Percentiles rank a stretch among this genome's conserved stretches.
These are phyloP conservation scores for Mugil cephalus DNA, from an alignment of 2,113 vertebrate genomes.

Conservation along the genomic window DNA sequence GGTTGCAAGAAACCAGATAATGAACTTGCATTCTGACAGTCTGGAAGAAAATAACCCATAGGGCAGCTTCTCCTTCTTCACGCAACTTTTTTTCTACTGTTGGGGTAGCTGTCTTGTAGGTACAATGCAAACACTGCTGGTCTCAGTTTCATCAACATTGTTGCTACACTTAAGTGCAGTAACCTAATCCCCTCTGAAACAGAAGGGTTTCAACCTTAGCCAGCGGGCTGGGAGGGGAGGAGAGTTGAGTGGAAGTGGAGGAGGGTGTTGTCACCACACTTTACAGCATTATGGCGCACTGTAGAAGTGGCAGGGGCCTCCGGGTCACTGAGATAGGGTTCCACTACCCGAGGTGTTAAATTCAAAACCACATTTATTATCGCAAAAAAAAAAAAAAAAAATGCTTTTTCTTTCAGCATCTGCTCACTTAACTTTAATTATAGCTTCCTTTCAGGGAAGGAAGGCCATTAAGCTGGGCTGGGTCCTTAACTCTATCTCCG, in stretches of 20 bases:
- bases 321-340: slow-evolving; percentile 81
- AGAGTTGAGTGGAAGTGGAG: slow-evolving; percentile 54
- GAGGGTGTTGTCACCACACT: slow-evolving; percentile 72
- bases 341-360: slow-evolving; percentile 83
- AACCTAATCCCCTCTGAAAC: slow-evolving; percentile 79
- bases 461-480: slow-evolving; percentile 74
- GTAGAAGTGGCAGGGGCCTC: slow-evolving; percentile 76
- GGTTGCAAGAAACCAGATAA: slow-evolving; percentile 27
- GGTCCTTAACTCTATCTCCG: slow-evolving; percentile 60
- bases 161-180: slow-evolving; percentile 84
- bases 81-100: slow-evolving; percentile 52
- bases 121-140: slow-evolving; percentile 83
- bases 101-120: slow-evolving; percentile 74
- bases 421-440: slow-evolving; percentile 87
- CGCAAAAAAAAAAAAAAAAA: slow-evolving; percentile 68
- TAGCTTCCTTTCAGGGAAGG: slow-evolving; percentile 73
- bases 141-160: slow-evolving; percentile 83
- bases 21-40: slow-evolving; percentile 34
- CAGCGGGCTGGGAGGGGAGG: slow-evolving; percentile 72
- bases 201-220: slow-evolving; percentile 81
- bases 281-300: slow-evolving; percentile 73
- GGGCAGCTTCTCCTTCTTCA: slow-evolving; percentile 25
- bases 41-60: slow-evolving; percentile 6
- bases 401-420: slow-evolving; percentile 83
- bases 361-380: slow-evolving; percentile 85